Conservation (phyloP, 2,113 vertebrate species). For the Chlamydotis undulata region DNA sequence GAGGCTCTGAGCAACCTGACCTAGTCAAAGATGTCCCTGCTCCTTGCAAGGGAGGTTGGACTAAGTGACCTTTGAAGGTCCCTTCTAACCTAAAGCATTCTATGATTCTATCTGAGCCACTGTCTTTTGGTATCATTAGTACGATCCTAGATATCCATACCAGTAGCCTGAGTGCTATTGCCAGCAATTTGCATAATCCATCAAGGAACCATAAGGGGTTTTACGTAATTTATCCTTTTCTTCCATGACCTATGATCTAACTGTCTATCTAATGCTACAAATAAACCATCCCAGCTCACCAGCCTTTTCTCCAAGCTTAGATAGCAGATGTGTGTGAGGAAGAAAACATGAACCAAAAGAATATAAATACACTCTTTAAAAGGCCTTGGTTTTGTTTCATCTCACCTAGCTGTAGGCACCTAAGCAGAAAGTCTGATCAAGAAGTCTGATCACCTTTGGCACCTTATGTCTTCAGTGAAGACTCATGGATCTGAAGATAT, state of each 20-base stretch:
- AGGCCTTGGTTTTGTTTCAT: background rate
- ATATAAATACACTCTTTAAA: background rate
- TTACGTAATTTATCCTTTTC: background rate
- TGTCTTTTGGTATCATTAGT: background rate
- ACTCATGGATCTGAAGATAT: background rate
- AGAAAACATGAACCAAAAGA: background rate
- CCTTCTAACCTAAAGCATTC: no score
- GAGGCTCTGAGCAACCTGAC: no score
- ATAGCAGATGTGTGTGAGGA: background rate
- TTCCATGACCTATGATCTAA: background rate
- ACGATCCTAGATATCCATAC: background rate
- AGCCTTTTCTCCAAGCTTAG: background rate
- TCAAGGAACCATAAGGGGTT: background rate
- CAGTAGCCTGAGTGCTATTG: background rate
- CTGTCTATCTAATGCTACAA: background rate
- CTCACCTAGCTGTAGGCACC: background rate
- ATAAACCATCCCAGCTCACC: background rate
- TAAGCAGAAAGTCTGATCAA: background rate
- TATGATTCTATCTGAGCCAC: background rate
- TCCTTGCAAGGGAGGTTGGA: no score
- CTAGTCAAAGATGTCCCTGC: no score
- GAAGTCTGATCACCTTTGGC: background rate
- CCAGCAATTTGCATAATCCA: background rate
- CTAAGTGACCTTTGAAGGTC: no score
- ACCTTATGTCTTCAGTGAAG: background rate